Percentiles rank a stretch among this genome's conserved stretches.
Evolutionary conservation across 2,797 vertebrate genomes (phyloP).

Genomic region (Notolabrus celidotus): DNA sequence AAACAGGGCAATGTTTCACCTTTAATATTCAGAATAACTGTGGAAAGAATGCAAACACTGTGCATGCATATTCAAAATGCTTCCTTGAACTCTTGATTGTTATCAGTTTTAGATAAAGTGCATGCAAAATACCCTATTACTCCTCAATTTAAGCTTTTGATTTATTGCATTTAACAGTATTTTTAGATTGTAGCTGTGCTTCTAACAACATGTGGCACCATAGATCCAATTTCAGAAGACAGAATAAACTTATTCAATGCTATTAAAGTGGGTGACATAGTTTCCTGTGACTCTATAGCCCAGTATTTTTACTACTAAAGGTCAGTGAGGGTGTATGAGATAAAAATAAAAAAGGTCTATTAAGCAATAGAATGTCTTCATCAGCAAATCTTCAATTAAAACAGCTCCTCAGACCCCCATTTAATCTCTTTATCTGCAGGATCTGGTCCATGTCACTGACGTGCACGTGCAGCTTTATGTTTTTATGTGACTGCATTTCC

Average conservation of each 20-base stretch:
- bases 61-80: background rate
- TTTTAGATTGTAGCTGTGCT: background rate
- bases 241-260: slow-evolving; percentile 21
- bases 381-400: slow-evolving; percentile 85
- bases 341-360: slow-evolving; percentile 76
- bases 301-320: slow-evolving; percentile 59
- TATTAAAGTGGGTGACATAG: slow-evolving; percentile 26
- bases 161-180: slow-evolving; percentile 2
- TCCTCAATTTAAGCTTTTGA: background rate
- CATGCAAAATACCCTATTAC: background rate
- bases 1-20: background rate
- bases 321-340: slow-evolving; percentile 55
- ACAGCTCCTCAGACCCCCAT: slow-evolving; percentile 64
- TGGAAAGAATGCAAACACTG: background rate
- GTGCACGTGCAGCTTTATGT: slow-evolving; percentile 22
- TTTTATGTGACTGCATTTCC: slow-evolving; percentile 27
- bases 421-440: slow-evolving; percentile 81
- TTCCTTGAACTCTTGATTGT: background rate
- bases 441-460: slow-evolving; percentile 43
- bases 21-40: background rate
- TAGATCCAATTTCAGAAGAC: slow-evolving; percentile 32
- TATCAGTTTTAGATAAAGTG: background rate
- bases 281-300: slow-evolving; percentile 31
- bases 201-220: background rate
- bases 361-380: slow-evolving; percentile 76